Evolutionary conservation across 2,888 invertebrate species (phyloP), one percentile per base, ranked within the genome.

Genomic region (Nomada lathburiana): DNA sequence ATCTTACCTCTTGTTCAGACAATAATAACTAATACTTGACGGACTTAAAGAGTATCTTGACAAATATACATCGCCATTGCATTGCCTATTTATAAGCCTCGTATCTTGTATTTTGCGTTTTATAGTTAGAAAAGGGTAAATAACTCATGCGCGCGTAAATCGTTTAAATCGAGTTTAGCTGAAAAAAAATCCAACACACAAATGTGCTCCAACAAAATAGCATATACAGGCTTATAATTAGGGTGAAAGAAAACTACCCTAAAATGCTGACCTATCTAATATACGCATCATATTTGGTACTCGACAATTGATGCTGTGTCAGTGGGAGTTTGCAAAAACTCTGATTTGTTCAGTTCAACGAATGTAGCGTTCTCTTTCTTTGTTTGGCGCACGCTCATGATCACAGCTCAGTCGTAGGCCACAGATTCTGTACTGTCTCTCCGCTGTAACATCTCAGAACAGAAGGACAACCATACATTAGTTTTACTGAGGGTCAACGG

Each of bases 371-470:
- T 93, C 93, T 92, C 93, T 93, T 93, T 94, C 92, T 92, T 93
- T 93, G 92, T 92, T 93, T 93, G 93, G 93, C 91, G 91, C 92
- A 93, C 92, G 90, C 92, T 93, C 94, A 93, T 92, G 93, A 93
- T 93, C 93, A 92, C 93, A 93, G 94, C 92, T 93, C 93, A 93
- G 93, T 93, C 92, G 93, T 92, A 93, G 94, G 93, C 94, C 93
- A 93, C 92, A 93, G 93, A 93, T 92, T 93, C 93, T 93, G 94
- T 94, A 93, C 92, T 92, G 93, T 93, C 93, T 93, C 92, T 92
- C 93, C 91, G 92, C 94, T 94, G 94, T 94, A 94, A 94, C 94
- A 94, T 94, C 94, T 94, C 94, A 94, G 94, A 94, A 94, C 94
- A 94, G 94, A 94, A 94, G 94, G 94, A 94, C 94, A 94, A 94